These are phyloP conservation scores for Chelonus insularis DNA, from an alignment of 1,140 invertebrate species.

Conservation along the genomic window DNA sequence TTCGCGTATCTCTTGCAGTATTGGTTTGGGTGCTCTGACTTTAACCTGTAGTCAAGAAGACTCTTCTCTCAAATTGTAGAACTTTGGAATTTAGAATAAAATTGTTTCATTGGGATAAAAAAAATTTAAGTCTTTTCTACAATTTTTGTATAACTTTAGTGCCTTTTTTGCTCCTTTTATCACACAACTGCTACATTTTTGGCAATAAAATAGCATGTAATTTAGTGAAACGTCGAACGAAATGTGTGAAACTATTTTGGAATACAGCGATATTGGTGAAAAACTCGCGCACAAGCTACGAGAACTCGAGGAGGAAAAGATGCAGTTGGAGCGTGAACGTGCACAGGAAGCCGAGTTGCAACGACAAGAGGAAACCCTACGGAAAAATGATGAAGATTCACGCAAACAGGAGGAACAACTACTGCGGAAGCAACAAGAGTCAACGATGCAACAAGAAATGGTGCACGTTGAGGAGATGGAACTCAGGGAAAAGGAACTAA, in stretches of 20 bases:
- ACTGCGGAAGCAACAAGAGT: conserved; percentile 43
- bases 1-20: conserved; percentile 17
- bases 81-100: conserved; percentile 21
- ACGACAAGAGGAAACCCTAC: conserved; percentile 47
- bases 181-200: not conserved
- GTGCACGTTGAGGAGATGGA: conserved; percentile 35
- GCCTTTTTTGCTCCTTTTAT: not conserved
- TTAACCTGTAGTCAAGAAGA: conserved; percentile 5
- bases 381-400: conserved; percentile 54
- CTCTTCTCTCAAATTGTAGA: conserved; percentile 13
- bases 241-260: conserved; percentile 30
- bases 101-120: conserved; percentile 16
- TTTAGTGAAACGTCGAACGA: conserved; percentile 7
- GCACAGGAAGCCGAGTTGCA: conserved; percentile 48
- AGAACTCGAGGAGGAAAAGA: conserved; percentile 63
- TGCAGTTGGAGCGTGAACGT: conserved; percentile 58
- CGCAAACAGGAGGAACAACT: conserved; percentile 50
- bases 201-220: not conserved
- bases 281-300: conserved; percentile 61
- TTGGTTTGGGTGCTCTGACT: conserved; percentile 25
- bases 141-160: conserved; percentile 4
- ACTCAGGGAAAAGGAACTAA: conserved; percentile 28
- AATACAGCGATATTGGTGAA: conserved; percentile 56
- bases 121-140: not conserved
- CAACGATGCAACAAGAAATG: conserved; percentile 38